phyloP scores from a whole-genome alignment of 2,113 vertebrate genomes.

The Phyllopteryx taeniolatus region DNA sequence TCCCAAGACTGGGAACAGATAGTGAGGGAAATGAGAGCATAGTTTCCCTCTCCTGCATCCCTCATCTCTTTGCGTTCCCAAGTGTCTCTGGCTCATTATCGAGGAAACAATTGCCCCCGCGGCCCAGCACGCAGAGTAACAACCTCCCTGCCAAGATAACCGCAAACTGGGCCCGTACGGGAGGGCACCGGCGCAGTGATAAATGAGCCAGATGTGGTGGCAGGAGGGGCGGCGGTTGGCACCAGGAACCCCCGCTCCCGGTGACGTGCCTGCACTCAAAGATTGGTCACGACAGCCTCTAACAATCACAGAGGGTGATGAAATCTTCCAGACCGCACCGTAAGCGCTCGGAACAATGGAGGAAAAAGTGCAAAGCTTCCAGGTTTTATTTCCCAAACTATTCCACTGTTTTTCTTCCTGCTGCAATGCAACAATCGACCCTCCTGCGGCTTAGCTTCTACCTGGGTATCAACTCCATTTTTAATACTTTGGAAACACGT shows the following conservation, averaged over 20 bases:
- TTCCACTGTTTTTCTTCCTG: neutral
- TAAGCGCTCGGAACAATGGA: conserved; percentile 23
- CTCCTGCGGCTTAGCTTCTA: neutral
- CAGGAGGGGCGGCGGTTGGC: conserved; percentile 20
- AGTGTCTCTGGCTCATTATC: conserved; percentile 63
- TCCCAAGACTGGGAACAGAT: conserved; percentile 45
- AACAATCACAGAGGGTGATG: conserved; percentile 33
- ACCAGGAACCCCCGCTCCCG: neutral
- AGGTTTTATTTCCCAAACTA: conserved; percentile 1
- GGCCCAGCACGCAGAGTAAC: conserved; percentile 35
- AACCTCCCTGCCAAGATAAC: conserved; percentile 60
- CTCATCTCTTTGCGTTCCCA: conserved; percentile 56
- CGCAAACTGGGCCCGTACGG: conserved; percentile 31
- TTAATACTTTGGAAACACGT: conserved; percentile 29
- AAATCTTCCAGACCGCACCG: conserved; percentile 29
- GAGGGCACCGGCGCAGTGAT: conserved; percentile 57
- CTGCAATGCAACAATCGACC: neutral
- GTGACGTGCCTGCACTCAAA: conserved; percentile 15
- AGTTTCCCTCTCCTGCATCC: conserved; percentile 50
- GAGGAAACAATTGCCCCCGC: conserved; percentile 46
- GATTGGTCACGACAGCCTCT: conserved; percentile 17
- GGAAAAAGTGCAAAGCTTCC: neutral
- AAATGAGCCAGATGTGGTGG: conserved; percentile 65
- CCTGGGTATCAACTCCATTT: neutral
- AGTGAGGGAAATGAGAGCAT: conserved; percentile 68